Evolutionary conservation across 2,888 invertebrate genomes (phyloP).

Genomic region (Antheraea assamensis): DNA sequence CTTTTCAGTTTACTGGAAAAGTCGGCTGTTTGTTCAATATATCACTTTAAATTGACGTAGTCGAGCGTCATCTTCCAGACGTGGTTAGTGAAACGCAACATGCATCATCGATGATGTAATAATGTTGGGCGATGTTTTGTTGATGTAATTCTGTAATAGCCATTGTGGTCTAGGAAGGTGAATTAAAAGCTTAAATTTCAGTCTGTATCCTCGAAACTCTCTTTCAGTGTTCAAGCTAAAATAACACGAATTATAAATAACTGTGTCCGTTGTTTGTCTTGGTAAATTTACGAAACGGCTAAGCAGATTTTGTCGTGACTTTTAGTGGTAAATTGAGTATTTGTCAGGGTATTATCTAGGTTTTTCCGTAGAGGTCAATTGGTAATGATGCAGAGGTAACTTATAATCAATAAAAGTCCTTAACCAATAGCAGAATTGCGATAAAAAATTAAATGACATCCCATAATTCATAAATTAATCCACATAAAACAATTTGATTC

Average conservation of each 20-base stretch:
- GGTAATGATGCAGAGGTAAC: too few relatives aligned
- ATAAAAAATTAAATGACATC: too few relatives aligned
- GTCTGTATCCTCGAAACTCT: not conserved
- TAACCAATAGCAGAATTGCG: too few relatives aligned
- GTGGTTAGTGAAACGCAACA: slow-evolving; percentile 25
- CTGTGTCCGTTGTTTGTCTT: not conserved
- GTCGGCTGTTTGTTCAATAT: slow-evolving; percentile 19
- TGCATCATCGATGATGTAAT: slow-evolving; percentile 43
- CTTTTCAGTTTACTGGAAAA: slow-evolving; percentile 10
- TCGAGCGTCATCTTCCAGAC: slow-evolving; percentile 33
- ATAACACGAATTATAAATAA: not conserved
- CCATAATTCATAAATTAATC: too few relatives aligned
- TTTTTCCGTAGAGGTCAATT: too few relatives aligned
- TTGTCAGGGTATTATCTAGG: too few relatives aligned
- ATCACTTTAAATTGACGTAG: slow-evolving; percentile 27
- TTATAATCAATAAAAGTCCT: too few relatives aligned
- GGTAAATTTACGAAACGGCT: too few relatives aligned
- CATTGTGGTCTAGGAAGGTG: not conserved
- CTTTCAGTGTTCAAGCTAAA: too few relatives aligned
- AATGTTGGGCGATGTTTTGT: not conserved
- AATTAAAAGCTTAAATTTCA: not conserved
- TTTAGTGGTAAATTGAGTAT: too few relatives aligned
- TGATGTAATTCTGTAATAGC: not conserved
- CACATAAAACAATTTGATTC: too few relatives aligned
- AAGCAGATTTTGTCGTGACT: too few relatives aligned